phyloP scores from a whole-genome alignment of 1,140 invertebrate species.

The Helicoverpa armigera region DNA sequence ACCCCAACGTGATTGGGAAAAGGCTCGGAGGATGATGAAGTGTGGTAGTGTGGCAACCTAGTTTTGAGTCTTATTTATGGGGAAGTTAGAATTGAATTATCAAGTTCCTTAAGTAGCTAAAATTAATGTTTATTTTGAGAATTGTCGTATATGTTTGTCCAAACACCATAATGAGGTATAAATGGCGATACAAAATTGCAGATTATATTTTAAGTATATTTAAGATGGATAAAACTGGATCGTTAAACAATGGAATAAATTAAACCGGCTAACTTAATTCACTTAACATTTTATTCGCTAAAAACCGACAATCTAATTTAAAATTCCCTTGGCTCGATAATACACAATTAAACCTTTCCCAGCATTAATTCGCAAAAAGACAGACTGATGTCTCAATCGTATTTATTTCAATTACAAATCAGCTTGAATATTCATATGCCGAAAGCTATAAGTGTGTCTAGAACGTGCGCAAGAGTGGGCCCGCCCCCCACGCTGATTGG shows the following conservation, averaged over 20 bases:
- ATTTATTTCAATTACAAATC: conserved; percentile 51
- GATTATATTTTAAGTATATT: too few relatives aligned
- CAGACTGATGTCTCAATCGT: conserved; percentile 41
- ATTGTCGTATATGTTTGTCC: too few relatives aligned
- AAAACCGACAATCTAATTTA: conserved; percentile 12
- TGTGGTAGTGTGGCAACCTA: too few relatives aligned
- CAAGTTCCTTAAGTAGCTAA: too few relatives aligned
- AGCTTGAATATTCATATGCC: conserved; percentile 73
- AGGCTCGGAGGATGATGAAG: too few relatives aligned
- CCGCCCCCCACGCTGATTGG: conserved; percentile 79
- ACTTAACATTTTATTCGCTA: conserved; percentile 13
- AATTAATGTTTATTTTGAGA: too few relatives aligned
- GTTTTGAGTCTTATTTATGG: too few relatives aligned
- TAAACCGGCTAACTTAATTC: not conserved
- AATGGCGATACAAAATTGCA: too few relatives aligned
- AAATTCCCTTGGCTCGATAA: conserved; percentile 7
- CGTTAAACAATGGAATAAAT: conserved; percentile 19
- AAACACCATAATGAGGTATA: too few relatives aligned
- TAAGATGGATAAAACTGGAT: not conserved
- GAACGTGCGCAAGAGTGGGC: conserved; percentile 76
- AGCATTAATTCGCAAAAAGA: conserved; percentile 41
- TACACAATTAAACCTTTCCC: conserved; percentile 38
- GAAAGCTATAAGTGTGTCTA: conserved; percentile 59
- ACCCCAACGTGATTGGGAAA: too few relatives aligned
- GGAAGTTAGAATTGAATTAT: too few relatives aligned